phyloP scores from a whole-genome alignment of 2,888 invertebrate species.

The Slavum lentiscoides region DNA sequence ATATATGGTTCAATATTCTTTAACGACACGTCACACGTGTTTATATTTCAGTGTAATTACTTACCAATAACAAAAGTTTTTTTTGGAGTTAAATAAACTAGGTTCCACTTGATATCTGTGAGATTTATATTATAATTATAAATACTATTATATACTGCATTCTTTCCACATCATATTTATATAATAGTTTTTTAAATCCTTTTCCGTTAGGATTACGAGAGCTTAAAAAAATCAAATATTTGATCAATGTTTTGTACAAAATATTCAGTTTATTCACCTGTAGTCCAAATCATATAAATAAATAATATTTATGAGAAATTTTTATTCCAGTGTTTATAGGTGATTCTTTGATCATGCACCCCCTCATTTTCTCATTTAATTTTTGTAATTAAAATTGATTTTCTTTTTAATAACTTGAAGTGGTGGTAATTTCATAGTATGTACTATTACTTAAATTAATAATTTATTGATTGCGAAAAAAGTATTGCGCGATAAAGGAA shows the following conservation, averaged over 20 bases:
- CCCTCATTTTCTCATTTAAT: no score
- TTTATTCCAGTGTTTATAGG: neutral
- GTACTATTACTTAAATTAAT: no score
- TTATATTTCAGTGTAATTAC: neutral
- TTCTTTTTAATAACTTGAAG: no score
- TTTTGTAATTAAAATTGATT: no score
- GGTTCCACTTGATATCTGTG: neutral
- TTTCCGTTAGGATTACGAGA: constrained; percentile 9
- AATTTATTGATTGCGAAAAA: no score
- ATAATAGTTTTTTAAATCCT: constrained; percentile 16
- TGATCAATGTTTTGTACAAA: constrained; percentile 8
- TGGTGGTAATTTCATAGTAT: no score
- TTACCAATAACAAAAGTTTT: constrained; percentile 18
- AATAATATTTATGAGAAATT: constrained; percentile 12
- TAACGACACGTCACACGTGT: no score
- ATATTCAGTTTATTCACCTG: constrained; percentile 10
- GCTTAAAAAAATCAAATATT: constrained; percentile 25
- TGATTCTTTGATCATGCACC: no score
- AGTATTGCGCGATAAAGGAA: no score
- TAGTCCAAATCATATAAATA: constrained; percentile 7
- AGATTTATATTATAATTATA: neutral
- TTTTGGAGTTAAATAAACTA: neutral
- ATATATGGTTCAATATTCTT: no score
- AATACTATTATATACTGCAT: neutral
- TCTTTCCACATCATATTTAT: neutral